Evolutionary conservation across 2,113 vertebrate species (phyloP).

Genomic region (Rhizomys pruinosus): DNA sequence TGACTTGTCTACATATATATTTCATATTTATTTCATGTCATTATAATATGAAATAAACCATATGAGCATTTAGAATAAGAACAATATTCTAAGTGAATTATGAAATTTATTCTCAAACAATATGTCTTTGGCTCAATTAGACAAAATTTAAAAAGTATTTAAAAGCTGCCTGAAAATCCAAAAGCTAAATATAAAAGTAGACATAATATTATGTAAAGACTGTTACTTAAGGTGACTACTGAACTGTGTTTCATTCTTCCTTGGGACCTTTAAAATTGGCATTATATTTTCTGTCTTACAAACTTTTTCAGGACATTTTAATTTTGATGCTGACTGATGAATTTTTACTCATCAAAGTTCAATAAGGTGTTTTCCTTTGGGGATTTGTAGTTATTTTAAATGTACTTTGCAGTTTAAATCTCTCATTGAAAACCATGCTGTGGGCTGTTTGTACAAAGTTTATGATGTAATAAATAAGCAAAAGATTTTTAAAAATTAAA

Average conservation of each 20-base stretch:
- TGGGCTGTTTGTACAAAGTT: constrained; percentile 33
- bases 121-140: too few species aligned
- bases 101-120: too few species aligned
- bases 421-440: constrained; percentile 65
- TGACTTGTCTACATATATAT: too few species aligned
- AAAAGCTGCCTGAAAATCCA: too few species aligned
- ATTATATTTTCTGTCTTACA: constrained; percentile 27
- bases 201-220: too few species aligned
- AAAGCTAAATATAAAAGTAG: too few species aligned
- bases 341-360: constrained; percentile 6
- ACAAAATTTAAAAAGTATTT: too few species aligned
- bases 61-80: too few species aligned
- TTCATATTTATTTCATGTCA: too few species aligned
- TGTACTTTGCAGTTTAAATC: constrained; percentile 55
- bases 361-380: neutral
- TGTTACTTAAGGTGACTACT: too few species aligned
- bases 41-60: too few species aligned
- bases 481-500: constrained; percentile 69
- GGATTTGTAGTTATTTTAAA: constrained; percentile 12
- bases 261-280: neutral
- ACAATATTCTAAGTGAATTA: too few species aligned
- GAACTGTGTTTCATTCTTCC: neutral
- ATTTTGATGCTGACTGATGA: neutral
- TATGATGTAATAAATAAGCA: constrained; percentile 63
- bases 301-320: constrained; percentile 18